Base-by-base conservation (phyloP, 2,797 vertebrate species). In the Hipposideros larvatus region DNA sequence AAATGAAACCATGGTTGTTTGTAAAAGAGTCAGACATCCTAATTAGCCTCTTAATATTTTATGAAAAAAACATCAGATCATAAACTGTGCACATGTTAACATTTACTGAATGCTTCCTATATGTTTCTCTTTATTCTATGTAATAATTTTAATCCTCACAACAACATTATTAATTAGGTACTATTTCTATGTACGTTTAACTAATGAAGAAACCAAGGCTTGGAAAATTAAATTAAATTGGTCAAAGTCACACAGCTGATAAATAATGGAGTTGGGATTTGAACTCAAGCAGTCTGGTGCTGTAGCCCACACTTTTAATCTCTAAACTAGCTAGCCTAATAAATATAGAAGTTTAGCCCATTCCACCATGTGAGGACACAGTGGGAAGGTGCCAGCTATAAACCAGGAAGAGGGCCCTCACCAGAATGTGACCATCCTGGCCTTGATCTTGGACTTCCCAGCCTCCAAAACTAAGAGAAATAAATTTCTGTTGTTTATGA, bases 11-110 rank as follows among this genome's bases (percentile, higher is more conserved):
- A 93, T 19, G 26, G 16, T 37, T 53, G 11, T 87, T 68, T 87
- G 73, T 68, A 59, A 63, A 63, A 73, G 14, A 8, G 11, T 65
- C 48, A 78, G 55, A 26, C 28, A 90, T 43, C 21, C 7, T 55
- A 95, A 61, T 77, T 82, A 71, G 11, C n/a, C 28, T 90, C 80
- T 82, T 82, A 87, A 73, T 78, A 71, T 73, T 82, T 71, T 79
- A 87, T 77, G 26, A 59, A 90, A 88, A 55, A 92, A 83, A 68
- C 46, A n/a, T 53, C 22, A 92, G 21, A 82, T 71, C 68, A 73
- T 82, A 83, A 92, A 70, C 3, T 53, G 15, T 70, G 34, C 2
- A 75, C 9, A 70, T 71, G 37, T 37, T 80, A 71, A 61, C 4
- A 73, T 57, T 65, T 87, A 79, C n/a, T 41, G 11, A 91, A 13